Base-by-base conservation (phyloP, 2,888 invertebrate genomes). In the Aphidius colemani region DNA sequence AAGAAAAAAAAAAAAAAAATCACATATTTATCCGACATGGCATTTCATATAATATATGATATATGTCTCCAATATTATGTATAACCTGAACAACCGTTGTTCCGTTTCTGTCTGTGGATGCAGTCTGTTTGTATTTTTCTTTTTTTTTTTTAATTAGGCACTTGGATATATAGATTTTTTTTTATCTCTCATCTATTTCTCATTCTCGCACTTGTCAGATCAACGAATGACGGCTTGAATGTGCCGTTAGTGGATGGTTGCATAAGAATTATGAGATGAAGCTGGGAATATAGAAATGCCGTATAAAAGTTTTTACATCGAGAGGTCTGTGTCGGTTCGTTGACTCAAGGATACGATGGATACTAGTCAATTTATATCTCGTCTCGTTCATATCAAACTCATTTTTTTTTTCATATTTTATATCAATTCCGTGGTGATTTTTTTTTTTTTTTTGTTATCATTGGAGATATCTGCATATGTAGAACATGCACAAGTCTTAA, bases 91-190 rank as follows among this genome's bases (percentile, higher is more conserved):
- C 46, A 41, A 53, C 62, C 66, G 61, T 53, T 67, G 71, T 72
- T 70, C 73, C 74, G 74, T 71, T 74, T 76, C 78, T 76, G 76
- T 81, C 80, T 78, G 73, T 74, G 77, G 77, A 78, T 80, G 83
- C 18, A 18, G 18, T 30, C 5, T 30, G 2, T 5, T 30, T 18
- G 13, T 18, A 18, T 18, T 18, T 18, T 18, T 18, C 13, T 83
- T 82, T 79, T 79, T 78, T 81, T 51, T 48, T 56, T 57, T 81
- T 85, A 85, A 85, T 85, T 85, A 85, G 85, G 84, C 84, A 84
- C 85, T 85, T 82, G 73, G 71, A 71, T 30, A 30, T 30, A 30
- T 30, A 30, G 30, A 30, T 30, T 30, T 30, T 30, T 30, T 30
- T 30, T 30, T 30, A 30, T 30, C 3, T 30, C 30, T 30, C 30